Percentiles rank a stretch among this genome's conserved stretches.
phyloP scores from a whole-genome alignment of 2,888 invertebrate genomes.

The Galerucella nymphaeae region DNA sequence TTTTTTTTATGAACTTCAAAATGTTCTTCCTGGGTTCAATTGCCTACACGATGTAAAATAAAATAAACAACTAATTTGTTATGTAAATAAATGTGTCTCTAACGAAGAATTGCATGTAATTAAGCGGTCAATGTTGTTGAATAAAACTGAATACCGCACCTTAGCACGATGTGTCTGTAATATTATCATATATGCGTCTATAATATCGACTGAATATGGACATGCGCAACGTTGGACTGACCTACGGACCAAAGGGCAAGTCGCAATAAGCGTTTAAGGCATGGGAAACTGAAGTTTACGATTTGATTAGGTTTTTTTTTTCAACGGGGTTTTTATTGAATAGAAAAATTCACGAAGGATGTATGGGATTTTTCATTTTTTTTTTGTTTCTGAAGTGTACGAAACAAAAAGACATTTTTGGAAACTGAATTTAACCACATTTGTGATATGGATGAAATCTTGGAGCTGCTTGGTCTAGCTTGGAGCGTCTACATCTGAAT shows the following conservation, averaged over 20 bases:
- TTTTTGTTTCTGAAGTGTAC: too few relatives aligned
- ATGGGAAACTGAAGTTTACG: background rate
- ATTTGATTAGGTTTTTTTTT: too few relatives aligned
- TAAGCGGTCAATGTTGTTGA: slow-evolving; percentile 21
- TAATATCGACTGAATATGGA: background rate
- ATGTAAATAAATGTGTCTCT: slow-evolving; percentile 34
- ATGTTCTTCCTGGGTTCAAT: slow-evolving; percentile 27
- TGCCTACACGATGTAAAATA: slow-evolving; percentile 21
- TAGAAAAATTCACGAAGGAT: background rate
- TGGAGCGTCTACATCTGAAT: too few relatives aligned
- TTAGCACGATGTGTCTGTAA: slow-evolving; percentile 30
- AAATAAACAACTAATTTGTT: slow-evolving; percentile 32
- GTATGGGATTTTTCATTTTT: too few relatives aligned
- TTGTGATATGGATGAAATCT: too few relatives aligned
- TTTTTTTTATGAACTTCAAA: slow-evolving; percentile 5
- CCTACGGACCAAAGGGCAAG: slow-evolving; percentile 4
- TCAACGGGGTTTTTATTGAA: background rate
- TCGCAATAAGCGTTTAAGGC: background rate
- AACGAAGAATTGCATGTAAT: slow-evolving; percentile 28
- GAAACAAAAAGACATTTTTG: too few relatives aligned
- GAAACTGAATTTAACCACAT: too few relatives aligned
- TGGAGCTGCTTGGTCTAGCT: too few relatives aligned
- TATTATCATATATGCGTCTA: slow-evolving; percentile 5
- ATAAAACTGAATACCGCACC: slow-evolving; percentile 37
- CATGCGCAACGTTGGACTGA: background rate